Percentiles rank a stretch among this genome's conserved stretches.
Evolutionary conservation across 2,888 invertebrate species (phyloP).

Genomic region (Phortica magna): DNA sequence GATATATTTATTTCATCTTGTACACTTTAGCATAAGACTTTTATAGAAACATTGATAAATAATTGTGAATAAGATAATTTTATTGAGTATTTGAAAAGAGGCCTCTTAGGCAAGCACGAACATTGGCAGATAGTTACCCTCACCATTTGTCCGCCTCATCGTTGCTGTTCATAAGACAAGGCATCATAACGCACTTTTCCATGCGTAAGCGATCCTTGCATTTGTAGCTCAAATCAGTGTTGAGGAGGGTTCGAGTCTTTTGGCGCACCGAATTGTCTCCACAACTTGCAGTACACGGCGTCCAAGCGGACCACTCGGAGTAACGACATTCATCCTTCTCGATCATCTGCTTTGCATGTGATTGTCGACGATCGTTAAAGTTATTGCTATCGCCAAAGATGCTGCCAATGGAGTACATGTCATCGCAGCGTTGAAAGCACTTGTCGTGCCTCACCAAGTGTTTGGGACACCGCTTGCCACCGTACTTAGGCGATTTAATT

Average conservation of each 20-base stretch:
- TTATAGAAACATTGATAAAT: background rate
- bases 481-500: constrained; percentile 78
- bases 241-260: constrained; percentile 78
- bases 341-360: constrained; percentile 47
- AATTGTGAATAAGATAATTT: background rate
- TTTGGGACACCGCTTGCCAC: constrained; percentile 80
- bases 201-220: constrained; percentile 76
- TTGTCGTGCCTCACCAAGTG: constrained; percentile 77
- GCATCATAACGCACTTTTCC: constrained; percentile 75
- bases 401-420: constrained; percentile 70
- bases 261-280: constrained; percentile 80
- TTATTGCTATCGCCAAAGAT: constrained; percentile 42
- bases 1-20: no score
- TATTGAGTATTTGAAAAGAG: constrained; percentile 2
- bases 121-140: background rate
- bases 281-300: constrained; percentile 83
- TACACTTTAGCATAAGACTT: no score
- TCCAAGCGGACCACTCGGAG: constrained; percentile 85
- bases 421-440: constrained; percentile 75
- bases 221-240: constrained; percentile 72
- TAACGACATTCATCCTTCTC: constrained; percentile 80
- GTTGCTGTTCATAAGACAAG: constrained; percentile 70
- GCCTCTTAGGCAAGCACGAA: background rate
- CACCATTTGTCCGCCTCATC: constrained; percentile 67
- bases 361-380: constrained; percentile 52